These are phyloP conservation scores for Venturia canescens DNA, from an alignment of 1,140 invertebrate species.

Conservation along the genomic window DNA sequence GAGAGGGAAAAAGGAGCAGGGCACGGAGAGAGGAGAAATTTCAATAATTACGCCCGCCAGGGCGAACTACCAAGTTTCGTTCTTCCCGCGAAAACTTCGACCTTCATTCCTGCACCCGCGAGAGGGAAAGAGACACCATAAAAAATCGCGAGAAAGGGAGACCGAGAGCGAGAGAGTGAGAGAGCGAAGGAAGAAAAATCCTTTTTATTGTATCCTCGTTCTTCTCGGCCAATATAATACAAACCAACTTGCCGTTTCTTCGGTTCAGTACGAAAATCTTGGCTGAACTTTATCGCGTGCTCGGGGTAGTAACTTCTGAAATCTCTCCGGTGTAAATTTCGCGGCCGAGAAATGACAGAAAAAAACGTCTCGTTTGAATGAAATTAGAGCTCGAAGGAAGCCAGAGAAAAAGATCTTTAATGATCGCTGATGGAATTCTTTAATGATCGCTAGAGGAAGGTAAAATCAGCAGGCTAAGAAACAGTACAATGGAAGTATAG, in stretches of 20 bases:
- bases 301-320: background rate
- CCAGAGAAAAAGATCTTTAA: background rate
- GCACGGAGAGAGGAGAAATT: slow-evolving; percentile 57
- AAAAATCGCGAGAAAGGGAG: slow-evolving; percentile 32
- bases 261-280: slow-evolving; percentile 7
- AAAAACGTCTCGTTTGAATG: background rate
- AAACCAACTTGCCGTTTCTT: background rate
- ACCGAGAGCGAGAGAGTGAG: slow-evolving; percentile 42
- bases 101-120: slow-evolving; percentile 46
- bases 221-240: slow-evolving; percentile 8
- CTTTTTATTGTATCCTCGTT: slow-evolving; percentile 12
- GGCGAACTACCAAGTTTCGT: slow-evolving; percentile 43
- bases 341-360: background rate
- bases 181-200: slow-evolving; percentile 35
- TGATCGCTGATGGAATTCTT: too few relatives aligned
- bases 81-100: slow-evolving; percentile 58
- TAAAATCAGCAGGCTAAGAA: too few relatives aligned
- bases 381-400: background rate
- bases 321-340: background rate
- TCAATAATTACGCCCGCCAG: slow-evolving; percentile 63
- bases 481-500: too few relatives aligned
- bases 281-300: slow-evolving; percentile 6
- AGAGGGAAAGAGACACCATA: slow-evolving; percentile 36
- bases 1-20: too few relatives aligned
- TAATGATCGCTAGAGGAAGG: too few relatives aligned